Conservation (phyloP, 2,797 vertebrate species). For the Botia kubotai region DNA sequence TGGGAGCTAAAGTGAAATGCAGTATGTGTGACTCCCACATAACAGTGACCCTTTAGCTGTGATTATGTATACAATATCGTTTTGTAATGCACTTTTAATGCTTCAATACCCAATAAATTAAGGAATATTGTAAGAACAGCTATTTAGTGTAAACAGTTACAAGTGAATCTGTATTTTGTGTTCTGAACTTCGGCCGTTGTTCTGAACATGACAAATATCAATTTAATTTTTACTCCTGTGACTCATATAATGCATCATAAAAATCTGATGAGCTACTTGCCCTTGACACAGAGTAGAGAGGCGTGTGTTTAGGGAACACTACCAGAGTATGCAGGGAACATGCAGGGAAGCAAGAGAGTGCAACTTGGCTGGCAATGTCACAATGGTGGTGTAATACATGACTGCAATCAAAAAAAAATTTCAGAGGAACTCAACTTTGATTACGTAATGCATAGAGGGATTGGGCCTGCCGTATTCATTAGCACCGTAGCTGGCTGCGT, state of each 20-base stretch:
- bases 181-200: neutral
- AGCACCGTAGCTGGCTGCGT: neutral
- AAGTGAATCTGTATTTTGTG: too few species aligned
- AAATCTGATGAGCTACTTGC: neutral
- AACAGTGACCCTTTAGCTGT: neutral
- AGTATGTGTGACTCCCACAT: neutral
- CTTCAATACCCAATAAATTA: neutral
- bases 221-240: neutral
- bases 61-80: neutral
- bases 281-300: neutral
- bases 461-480: constrained; percentile 18
- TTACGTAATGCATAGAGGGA: constrained; percentile 32
- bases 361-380: neutral
- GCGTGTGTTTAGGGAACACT: neutral
- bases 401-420: constrained; percentile 16
- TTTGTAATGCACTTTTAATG: neutral
- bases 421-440: constrained; percentile 26
- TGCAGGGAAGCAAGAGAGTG: neutral
- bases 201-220: neutral
- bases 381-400: neutral
- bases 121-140: neutral
- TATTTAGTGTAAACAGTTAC: neutral
- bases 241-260: neutral
- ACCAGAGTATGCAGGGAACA: neutral
- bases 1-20: neutral